Evolutionary conservation across 2,888 invertebrate genomes (phyloP).

Genomic region (Lithophane socia): DNA sequence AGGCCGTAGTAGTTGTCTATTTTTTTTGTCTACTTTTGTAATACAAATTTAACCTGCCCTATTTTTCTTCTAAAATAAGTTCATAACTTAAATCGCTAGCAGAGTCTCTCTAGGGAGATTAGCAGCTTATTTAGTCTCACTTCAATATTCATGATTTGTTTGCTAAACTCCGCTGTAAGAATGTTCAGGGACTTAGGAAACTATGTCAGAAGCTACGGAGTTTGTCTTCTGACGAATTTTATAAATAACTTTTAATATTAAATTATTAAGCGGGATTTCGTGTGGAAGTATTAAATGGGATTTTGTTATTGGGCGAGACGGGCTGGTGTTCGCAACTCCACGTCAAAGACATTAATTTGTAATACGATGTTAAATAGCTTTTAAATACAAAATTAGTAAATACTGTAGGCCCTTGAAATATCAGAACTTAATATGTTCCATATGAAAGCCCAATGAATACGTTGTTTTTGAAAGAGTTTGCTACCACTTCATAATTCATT

Average conservation of each 20-base stretch:
- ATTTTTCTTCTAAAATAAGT: slow-evolving; percentile 26
- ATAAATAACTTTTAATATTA: slow-evolving; percentile 25
- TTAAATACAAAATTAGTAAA: no score
- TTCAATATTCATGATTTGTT: slow-evolving; percentile 82
- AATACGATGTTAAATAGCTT: no score
- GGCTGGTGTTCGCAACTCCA: no score
- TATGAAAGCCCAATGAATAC: no score
- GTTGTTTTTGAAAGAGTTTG: no score
- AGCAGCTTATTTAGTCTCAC: slow-evolving; percentile 74
- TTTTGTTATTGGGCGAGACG: neutral
- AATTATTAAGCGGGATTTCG: neutral
- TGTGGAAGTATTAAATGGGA: neutral
- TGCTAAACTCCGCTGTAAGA: slow-evolving; percentile 62
- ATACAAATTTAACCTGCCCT: neutral
- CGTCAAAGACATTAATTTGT: no score
- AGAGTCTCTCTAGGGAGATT: slow-evolving; percentile 70
- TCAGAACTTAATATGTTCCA: no score
- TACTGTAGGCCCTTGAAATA: no score
- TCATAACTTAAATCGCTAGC: slow-evolving; percentile 62
- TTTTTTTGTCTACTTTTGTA: neutral
- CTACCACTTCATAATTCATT: no score
- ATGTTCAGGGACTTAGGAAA: slow-evolving; percentile 55
- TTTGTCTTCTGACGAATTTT: slow-evolving; percentile 26
- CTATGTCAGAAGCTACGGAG: slow-evolving; percentile 46
- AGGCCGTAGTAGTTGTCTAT: no score